Conservation (phyloP, 2,888 invertebrate species). For the Lobophora halterata region DNA sequence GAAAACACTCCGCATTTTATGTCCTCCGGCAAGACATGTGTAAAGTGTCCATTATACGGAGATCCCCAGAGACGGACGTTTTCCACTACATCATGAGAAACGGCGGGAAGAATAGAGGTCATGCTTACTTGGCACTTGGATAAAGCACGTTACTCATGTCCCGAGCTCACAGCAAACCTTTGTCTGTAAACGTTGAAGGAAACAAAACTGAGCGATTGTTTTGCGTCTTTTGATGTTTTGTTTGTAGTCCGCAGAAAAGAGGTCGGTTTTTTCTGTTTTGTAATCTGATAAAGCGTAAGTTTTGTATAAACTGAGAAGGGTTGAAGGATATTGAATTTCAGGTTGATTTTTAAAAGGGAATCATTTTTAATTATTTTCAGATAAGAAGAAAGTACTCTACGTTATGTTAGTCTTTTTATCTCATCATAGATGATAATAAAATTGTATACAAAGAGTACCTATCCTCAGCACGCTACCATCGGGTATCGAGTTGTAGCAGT, state of each 20-base stretch:
- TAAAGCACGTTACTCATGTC: slow-evolving; percentile 53
- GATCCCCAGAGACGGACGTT: slow-evolving; percentile 36
- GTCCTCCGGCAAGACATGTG: slow-evolving; percentile 54
- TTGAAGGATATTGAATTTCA: slow-evolving; percentile 24
- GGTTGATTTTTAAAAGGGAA: slow-evolving; percentile 13
- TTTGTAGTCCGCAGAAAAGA: slow-evolving; percentile 28
- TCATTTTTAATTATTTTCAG: slow-evolving; percentile 19
- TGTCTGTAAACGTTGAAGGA: slow-evolving; percentile 47
- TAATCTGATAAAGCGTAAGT: slow-evolving; percentile 23
- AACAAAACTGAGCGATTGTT: slow-evolving; percentile 69
- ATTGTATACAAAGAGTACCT: too few relatives aligned
- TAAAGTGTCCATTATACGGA: slow-evolving; percentile 53
- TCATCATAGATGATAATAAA: too few relatives aligned
- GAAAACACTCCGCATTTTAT: slow-evolving; percentile 62
- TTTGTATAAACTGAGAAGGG: slow-evolving; percentile 26
- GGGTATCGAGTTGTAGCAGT: too few relatives aligned
- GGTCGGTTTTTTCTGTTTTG: slow-evolving; percentile 19
- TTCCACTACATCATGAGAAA: slow-evolving; percentile 31
- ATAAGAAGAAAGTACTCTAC: too few relatives aligned
- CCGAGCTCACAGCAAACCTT: slow-evolving; percentile 60
- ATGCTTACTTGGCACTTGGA: slow-evolving; percentile 43
- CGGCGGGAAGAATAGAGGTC: slow-evolving; percentile 36
- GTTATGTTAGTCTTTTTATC: too few relatives aligned
- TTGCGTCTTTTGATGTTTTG: slow-evolving; percentile 49
- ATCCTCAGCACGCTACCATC: too few relatives aligned